A percentile compares a stretch with the other conserved stretches of the same genome.
Evolutionary conservation across 2,888 invertebrate species (phyloP).

Genomic region (Sericinus montela): DNA sequence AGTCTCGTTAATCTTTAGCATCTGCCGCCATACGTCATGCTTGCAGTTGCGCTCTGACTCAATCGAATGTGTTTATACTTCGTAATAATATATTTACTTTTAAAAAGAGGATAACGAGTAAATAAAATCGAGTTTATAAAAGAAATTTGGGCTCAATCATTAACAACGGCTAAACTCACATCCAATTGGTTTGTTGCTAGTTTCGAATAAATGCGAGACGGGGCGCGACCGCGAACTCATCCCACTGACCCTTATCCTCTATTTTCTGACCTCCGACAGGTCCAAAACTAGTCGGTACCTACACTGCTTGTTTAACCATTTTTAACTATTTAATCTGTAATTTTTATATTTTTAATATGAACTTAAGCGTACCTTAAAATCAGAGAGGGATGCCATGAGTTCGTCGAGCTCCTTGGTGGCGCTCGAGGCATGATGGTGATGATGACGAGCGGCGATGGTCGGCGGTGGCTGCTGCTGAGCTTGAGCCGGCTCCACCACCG

Average conservation of each 20-base stretch:
- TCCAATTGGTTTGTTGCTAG: too few relatives aligned
- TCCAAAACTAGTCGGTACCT: too few relatives aligned
- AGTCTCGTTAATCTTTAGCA: conserved; percentile 2
- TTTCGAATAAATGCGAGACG: too few relatives aligned
- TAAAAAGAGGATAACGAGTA: conserved; percentile 12
- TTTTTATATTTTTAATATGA: not conserved
- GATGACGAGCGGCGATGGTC: conserved; percentile 41
- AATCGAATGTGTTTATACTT: conserved; percentile 22
- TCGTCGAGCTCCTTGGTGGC: conserved; percentile 97
- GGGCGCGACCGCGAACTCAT: too few relatives aligned
- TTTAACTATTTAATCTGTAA: too few relatives aligned
- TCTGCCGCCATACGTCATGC: conserved; percentile 1
- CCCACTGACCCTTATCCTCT: too few relatives aligned
- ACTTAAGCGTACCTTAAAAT: conserved; percentile 87
- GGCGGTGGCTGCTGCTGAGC: conserved; percentile 52
- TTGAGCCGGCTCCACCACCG: conserved; percentile 72
- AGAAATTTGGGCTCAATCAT: conserved; percentile 36
- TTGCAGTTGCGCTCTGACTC: conserved; percentile 18
- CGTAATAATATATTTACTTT: conserved; percentile 1
- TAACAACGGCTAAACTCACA: too few relatives aligned
- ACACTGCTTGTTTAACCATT: too few relatives aligned
- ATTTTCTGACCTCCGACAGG: too few relatives aligned
- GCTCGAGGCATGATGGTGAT: conserved; percentile 86
- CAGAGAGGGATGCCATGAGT: conserved; percentile 96
- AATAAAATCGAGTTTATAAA: conserved; percentile 27